Conservation (phyloP, 1,140 invertebrate genomes). For the Eufriesea mexicana region DNA sequence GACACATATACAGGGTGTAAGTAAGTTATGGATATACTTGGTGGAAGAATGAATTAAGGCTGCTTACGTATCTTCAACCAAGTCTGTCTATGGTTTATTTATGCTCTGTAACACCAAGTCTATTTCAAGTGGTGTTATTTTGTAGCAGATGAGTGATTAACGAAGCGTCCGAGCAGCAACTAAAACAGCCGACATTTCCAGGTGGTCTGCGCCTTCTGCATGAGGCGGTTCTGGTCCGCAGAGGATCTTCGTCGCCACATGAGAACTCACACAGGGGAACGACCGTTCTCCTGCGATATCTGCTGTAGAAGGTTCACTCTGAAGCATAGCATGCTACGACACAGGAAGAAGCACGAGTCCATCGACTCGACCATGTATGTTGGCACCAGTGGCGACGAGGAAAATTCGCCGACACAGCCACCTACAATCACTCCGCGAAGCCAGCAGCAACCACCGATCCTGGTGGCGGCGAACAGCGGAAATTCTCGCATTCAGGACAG, state of each 20-base stretch:
- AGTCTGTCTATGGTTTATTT: not conserved
- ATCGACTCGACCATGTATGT: constrained; percentile 77
- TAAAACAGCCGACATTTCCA: constrained; percentile 72
- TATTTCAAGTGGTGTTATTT: not conserved
- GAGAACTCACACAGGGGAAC: constrained; percentile 93
- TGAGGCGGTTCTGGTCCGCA: constrained; percentile 95
- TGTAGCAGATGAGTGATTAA: constrained; percentile 17
- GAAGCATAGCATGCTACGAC: constrained; percentile 96
- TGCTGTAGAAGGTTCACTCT: constrained; percentile 92
- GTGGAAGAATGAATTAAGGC: not conserved
- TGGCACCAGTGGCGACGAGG: constrained; percentile 81
- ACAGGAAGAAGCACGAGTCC: constrained; percentile 91
- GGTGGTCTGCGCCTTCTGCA: constrained; percentile 95
- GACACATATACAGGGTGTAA: not conserved
- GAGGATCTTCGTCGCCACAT: constrained; percentile 96
- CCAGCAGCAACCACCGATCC: constrained; percentile 69
- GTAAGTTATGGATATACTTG: not conserved
- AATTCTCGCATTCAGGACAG: constrained; percentile 69
- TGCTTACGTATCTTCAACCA: not conserved
- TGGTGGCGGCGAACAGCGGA: constrained; percentile 56
- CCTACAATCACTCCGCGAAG: constrained; percentile 81
- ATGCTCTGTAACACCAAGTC: not conserved
- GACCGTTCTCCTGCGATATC: constrained; percentile 90
- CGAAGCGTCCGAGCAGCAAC: not conserved
- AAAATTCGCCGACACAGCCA: constrained; percentile 74